These are phyloP conservation scores for Columba janthina DNA, from an alignment of 2,113 vertebrate genomes.

Conservation along the genomic window DNA sequence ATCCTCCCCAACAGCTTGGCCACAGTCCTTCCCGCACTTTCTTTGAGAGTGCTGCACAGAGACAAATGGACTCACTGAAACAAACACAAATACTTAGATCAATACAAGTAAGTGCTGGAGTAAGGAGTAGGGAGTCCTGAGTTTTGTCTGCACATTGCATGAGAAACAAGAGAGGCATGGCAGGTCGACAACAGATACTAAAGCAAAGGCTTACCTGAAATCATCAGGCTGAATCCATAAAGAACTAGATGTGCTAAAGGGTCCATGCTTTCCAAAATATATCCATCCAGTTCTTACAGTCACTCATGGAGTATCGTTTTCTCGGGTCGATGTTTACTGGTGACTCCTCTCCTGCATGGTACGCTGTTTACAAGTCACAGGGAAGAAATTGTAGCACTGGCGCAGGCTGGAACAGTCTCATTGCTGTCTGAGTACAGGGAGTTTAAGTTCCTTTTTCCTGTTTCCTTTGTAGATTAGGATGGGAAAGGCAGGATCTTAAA, in stretches of 20 bases:
- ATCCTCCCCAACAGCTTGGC: neutral
- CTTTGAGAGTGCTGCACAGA: neutral
- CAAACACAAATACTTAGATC: neutral
- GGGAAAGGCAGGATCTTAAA: constrained; percentile 87
- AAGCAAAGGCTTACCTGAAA: constrained; percentile 78
- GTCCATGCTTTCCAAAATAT: constrained; percentile 77
- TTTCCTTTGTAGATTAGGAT: constrained; percentile 91
- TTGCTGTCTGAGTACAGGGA: constrained; percentile 84
- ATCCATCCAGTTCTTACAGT: constrained; percentile 79
- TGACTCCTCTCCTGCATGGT: constrained; percentile 44
- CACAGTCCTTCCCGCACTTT: fast-evolving
- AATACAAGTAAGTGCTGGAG: neutral
- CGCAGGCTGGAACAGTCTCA: constrained; percentile 73
- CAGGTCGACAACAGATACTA: neutral
- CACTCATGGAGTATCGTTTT: constrained; percentile 70
- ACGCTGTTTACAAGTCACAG: constrained; percentile 63
- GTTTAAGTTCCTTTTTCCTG: constrained; percentile 93
- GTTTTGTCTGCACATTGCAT: fast-evolving
- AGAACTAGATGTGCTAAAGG: constrained; percentile 74
- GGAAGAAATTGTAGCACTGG: constrained; percentile 65
- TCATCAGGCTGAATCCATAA: constrained; percentile 73
- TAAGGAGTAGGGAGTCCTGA: neutral
- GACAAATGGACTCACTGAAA: neutral
- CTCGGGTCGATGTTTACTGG: neutral
- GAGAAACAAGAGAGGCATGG: neutral